Evolutionary conservation across 1,140 invertebrate species (phyloP).

Genomic region (Drosophila prosaltans): DNA sequence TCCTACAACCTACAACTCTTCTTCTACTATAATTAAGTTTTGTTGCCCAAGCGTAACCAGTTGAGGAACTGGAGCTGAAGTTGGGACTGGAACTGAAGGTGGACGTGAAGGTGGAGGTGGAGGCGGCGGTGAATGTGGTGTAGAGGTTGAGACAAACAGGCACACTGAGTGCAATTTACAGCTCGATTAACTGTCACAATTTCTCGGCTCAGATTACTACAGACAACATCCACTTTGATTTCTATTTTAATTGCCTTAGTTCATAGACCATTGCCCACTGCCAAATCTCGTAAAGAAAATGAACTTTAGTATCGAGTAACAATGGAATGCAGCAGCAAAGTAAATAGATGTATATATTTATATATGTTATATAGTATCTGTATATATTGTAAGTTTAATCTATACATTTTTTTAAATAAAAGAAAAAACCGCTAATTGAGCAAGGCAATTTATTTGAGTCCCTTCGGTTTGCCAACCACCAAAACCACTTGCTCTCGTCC

Average conservation of each 20-base stretch:
- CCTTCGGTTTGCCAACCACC: conserved; percentile 1
- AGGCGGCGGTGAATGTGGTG: neutral
- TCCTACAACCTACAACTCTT: conserved; percentile 32
- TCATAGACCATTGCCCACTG: neutral
- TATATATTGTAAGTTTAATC: neutral
- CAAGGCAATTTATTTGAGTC: conserved; percentile 72
- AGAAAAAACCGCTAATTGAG: conserved; percentile 69
- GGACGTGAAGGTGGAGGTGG: neutral
- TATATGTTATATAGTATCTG: neutral
- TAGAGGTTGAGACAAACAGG: conserved; percentile 8
- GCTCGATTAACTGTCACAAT: conserved; percentile 76
- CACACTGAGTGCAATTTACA: conserved; percentile 62
- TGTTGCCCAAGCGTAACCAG: conserved; percentile 65
- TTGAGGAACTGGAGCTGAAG: conserved; percentile 27
- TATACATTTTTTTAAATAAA: neutral
- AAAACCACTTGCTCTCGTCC: conserved; percentile 18
- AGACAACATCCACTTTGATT: neutral
- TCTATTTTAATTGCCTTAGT: conserved; percentile 29
- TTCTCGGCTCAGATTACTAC: conserved; percentile 56
- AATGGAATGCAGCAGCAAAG: neutral
- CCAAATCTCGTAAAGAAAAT: neutral
- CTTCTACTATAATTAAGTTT: conserved; percentile 74
- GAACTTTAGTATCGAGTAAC: neutral
- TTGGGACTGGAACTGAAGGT: conserved; percentile 14
- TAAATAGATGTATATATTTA: neutral